phyloP scores from a whole-genome alignment of 1,140 invertebrate species.

The Idris sp. region DNA sequence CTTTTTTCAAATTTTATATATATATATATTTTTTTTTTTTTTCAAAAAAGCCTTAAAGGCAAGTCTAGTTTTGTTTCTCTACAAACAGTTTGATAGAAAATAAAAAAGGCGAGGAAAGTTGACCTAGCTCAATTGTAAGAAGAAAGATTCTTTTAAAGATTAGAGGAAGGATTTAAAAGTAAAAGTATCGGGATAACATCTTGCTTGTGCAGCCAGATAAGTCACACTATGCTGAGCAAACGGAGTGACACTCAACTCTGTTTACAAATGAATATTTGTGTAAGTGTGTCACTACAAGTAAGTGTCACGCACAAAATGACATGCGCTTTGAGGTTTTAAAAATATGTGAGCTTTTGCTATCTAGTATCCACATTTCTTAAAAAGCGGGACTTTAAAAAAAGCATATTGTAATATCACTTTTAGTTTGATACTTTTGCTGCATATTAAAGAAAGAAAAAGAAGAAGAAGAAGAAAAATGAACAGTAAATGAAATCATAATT shows the following conservation, averaged over 20 bases:
- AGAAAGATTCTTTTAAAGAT: conserved; percentile 58
- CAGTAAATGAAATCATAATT: not conserved
- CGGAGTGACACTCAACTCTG: conserved; percentile 40
- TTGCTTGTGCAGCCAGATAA: conserved; percentile 49
- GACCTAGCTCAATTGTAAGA: conserved; percentile 52
- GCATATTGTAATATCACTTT: conserved; percentile 40
- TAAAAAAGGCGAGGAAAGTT: conserved; percentile 50
- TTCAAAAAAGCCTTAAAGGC: too few species aligned
- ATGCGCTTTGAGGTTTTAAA: conserved; percentile 36
- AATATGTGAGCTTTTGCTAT: conserved; percentile 46
- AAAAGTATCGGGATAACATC: conserved; percentile 63
- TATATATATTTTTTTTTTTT: too few species aligned
- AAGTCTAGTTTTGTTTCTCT: conserved; percentile 44
- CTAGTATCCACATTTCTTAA: conserved; percentile 21
- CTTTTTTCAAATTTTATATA: too few species aligned
- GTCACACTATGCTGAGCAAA: conserved; percentile 33
- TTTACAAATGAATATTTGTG: conserved; percentile 57
- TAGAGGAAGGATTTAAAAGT: conserved; percentile 57
- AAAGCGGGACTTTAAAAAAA: conserved; percentile 25
- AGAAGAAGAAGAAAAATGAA: not conserved
- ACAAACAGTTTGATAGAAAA: conserved; percentile 54
- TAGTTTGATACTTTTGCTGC: conserved; percentile 15
- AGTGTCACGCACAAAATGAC: conserved; percentile 60
- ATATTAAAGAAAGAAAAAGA: conserved; percentile 1
- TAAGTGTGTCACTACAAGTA: conserved; percentile 55